Evolutionary conservation across 2,797 vertebrate genomes (phyloP).

Genomic region (Hippocampus kuda): DNA sequence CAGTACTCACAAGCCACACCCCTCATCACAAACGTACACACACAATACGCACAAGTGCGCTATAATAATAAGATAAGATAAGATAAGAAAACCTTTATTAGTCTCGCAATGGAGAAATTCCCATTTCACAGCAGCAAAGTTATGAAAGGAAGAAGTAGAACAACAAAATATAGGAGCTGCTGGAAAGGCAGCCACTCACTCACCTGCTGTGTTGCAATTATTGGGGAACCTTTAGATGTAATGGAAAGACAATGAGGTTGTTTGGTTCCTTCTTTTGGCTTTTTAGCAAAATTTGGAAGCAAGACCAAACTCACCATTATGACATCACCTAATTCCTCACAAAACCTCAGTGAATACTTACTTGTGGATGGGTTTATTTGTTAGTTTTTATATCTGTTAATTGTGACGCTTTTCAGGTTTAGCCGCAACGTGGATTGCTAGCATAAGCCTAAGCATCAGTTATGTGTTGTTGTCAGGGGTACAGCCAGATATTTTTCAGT

Average conservation of each 20-base stretch:
- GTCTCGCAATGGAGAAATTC: too few relatives aligned
- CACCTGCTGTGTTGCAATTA: not conserved
- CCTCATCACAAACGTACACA: conserved; percentile 21
- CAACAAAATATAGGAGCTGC: too few relatives aligned
- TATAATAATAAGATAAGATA: too few relatives aligned
- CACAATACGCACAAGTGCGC: conserved; percentile 2
- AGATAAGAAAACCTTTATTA: too few relatives aligned
- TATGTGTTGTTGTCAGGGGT: too few relatives aligned
- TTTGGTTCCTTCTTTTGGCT: not conserved
- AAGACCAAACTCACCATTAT: not conserved
- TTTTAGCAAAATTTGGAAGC: too few relatives aligned
- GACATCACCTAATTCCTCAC: not conserved
- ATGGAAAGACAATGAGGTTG: not conserved
- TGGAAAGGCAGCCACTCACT: too few relatives aligned
- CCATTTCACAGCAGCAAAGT: too few relatives aligned
- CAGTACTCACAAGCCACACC: conserved; percentile 43
- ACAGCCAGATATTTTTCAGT: too few relatives aligned
- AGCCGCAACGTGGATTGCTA: not conserved
- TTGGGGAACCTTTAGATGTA: not conserved
- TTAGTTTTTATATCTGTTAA: not conserved
- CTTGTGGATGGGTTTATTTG: not conserved
- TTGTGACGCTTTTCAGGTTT: not conserved
- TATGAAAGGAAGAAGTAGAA: too few relatives aligned
- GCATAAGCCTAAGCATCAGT: not conserved
- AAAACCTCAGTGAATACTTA: not conserved